Conservation (phyloP, 1,140 invertebrate genomes). For the Musca vetustissima region DNA sequence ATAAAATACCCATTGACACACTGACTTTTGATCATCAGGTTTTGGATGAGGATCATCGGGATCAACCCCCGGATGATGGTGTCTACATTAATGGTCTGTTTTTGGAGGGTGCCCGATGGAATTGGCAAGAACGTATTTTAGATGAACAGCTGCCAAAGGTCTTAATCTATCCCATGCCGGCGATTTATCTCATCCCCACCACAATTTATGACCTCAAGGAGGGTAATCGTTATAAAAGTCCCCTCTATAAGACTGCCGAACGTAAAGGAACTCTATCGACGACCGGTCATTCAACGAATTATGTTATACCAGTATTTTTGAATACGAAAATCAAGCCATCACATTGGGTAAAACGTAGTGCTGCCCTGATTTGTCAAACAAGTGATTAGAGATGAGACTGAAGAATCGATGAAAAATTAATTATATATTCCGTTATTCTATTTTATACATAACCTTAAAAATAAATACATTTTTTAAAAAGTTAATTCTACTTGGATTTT, state of each 20-base stretch:
- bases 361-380: conserved; percentile 81
- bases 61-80: conserved; percentile 66
- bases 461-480: no score
- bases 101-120: conserved; percentile 84
- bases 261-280: conserved; percentile 80
- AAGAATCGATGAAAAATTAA: no score
- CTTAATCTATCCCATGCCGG: conserved; percentile 76
- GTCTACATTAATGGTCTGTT: conserved; percentile 83
- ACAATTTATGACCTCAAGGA: conserved; percentile 60
- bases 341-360: conserved; percentile 88
- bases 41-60: conserved; percentile 29
- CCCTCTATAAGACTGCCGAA: conserved; percentile 86
- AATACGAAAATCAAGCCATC: conserved; percentile 67
- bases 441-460: no score
- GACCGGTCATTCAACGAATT: conserved; percentile 91
- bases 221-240: conserved; percentile 71
- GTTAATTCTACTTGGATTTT: no score
- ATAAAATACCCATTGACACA: conserved; percentile 85
- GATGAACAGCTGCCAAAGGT: conserved; percentile 82
- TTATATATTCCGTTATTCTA: no score
- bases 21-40: conserved; percentile 81
- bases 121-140: conserved; percentile 62
- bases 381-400: conserved; percentile 25
- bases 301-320: conserved; percentile 77
- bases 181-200: conserved; percentile 71